These are phyloP conservation scores for Sylvilagus floridanus DNA, from an alignment of 2,797 vertebrate genomes.

Conservation along the genomic window DNA sequence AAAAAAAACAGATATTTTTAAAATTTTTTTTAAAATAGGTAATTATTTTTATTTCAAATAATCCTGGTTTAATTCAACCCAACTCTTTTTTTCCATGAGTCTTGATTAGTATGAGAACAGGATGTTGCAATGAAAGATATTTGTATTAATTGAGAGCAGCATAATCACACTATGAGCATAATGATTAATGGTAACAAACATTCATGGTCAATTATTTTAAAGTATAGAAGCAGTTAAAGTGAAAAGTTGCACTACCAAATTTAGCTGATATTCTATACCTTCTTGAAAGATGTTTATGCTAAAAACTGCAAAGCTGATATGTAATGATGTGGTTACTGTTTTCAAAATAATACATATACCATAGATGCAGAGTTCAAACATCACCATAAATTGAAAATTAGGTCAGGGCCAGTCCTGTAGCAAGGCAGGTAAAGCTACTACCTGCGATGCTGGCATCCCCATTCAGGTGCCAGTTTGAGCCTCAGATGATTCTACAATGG, in stretches of 20 bases:
- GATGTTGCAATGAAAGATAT: background rate
- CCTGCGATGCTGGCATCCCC: background rate
- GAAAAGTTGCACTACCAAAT: constrained; percentile 22
- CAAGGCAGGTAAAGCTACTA: too few species aligned
- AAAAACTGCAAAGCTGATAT: constrained; percentile 18
- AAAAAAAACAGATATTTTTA: background rate
- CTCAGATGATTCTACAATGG: too few species aligned
- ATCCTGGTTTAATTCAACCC: background rate
- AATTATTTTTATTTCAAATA: constrained; percentile 56
- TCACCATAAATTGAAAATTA: background rate
- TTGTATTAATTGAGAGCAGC: constrained; percentile 13
- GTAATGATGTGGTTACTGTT: background rate
- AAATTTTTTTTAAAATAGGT: background rate
- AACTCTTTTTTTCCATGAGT: background rate
- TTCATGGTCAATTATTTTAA: constrained; percentile 36
- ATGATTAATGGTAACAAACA: background rate
- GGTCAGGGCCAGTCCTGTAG: background rate
- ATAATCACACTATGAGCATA: background rate
- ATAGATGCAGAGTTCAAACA: background rate
- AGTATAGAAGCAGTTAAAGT: constrained; percentile 57
- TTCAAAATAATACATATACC: background rate
- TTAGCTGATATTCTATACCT: background rate
- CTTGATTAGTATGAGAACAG: constrained; percentile 39
- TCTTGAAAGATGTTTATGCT: constrained; percentile 18
- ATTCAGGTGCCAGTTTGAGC: too few species aligned